A percentile compares a stretch with the other conserved stretches of the same genome.
phyloP scores from a whole-genome alignment of 1,140 invertebrate genomes.

The Scaptomyza pallida region DNA sequence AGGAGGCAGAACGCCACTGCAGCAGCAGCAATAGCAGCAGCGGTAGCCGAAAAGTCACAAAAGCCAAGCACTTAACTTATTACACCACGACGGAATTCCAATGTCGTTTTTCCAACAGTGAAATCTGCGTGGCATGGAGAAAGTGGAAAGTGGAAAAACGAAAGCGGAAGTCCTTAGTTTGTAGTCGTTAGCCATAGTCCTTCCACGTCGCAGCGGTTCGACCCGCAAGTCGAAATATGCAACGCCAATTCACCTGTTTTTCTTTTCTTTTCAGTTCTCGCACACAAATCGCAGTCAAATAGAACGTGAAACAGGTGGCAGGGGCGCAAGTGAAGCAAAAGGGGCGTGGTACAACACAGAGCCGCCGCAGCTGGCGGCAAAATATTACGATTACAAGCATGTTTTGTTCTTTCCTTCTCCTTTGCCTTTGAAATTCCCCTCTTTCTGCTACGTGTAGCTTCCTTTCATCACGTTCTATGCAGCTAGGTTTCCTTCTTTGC shows the following conservation, averaged over 20 bases:
- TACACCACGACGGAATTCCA: conserved; percentile 73
- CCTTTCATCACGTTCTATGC: conserved; percentile 1
- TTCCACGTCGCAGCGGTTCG: conserved; percentile 6
- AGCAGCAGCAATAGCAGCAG: conserved; percentile 29
- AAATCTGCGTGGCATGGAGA: not conserved
- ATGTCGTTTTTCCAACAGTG: conserved; percentile 47
- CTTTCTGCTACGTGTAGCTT: not conserved
- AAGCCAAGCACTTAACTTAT: conserved; percentile 79
- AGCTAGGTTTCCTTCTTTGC: not conserved
- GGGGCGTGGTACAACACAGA: not conserved
- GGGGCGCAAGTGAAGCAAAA: no score
- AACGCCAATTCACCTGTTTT: conserved; percentile 43
- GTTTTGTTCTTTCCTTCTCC: conserved; percentile 25
- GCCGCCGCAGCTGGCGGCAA: conserved; percentile 12
- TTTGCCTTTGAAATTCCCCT: not conserved
- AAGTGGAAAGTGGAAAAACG: conserved; percentile 11
- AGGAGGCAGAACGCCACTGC: conserved; percentile 16
- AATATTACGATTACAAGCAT: conserved; percentile 49
- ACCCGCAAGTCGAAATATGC: conserved; percentile 65
- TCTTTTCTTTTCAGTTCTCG: not conserved
- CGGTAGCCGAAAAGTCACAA: conserved; percentile 45
- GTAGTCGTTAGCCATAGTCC: conserved; percentile 36
- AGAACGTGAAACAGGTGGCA: conserved; percentile 14
- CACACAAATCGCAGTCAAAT: conserved; percentile 12
- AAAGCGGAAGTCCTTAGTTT: conserved; percentile 78